Evolutionary conservation across 2,797 vertebrate genomes (phyloP).

Genomic region (Austrolebias charrua): DNA sequence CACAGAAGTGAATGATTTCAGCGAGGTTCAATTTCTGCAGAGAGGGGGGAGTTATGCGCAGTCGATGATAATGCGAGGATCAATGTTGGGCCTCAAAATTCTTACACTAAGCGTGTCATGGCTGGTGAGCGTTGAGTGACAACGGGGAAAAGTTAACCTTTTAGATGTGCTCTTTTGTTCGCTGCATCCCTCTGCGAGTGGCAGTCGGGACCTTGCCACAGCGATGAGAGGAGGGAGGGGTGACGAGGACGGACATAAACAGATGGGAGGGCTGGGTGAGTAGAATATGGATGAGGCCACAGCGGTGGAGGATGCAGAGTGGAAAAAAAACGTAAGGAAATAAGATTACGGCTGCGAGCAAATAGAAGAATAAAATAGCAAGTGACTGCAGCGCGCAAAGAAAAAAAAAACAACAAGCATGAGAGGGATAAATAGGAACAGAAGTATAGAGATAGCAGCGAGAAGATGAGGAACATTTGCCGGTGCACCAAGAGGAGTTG

Average conservation of each 20-base stretch:
- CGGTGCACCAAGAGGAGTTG: constrained; percentile 21
- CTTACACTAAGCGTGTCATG: constrained; percentile 8
- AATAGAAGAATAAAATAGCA: constrained; percentile 1
- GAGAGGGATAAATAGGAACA: constrained; percentile 27
- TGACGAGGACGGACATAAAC: constrained; percentile 19
- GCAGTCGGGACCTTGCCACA: constrained; percentile 48
- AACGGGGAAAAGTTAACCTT: constrained; percentile 71
- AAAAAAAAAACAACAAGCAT: constrained; percentile 28
- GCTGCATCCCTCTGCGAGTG: constrained; percentile 62
- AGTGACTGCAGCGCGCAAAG: neutral
- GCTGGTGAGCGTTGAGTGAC: constrained; percentile 61
- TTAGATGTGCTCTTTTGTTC: constrained; percentile 72
- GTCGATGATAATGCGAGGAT: constrained; percentile 43
- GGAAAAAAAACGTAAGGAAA: constrained; percentile 7
- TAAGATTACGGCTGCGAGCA: constrained; percentile 28
- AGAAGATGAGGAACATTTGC: constrained; percentile 37
- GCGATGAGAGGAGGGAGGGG: constrained; percentile 13
- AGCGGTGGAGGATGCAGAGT: constrained; percentile 13
- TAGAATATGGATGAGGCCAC: constrained; percentile 32
- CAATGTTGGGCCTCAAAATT: constrained; percentile 46
- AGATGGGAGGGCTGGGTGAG: constrained; percentile 8
- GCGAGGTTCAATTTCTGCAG: constrained; percentile 17
- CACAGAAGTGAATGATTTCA: constrained; percentile 44
- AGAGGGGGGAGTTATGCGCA: constrained; percentile 29
- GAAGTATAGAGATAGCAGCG: constrained; percentile 14